Conservation (phyloP, 2,797 vertebrate species). For the Syngnathus acus region DNA sequence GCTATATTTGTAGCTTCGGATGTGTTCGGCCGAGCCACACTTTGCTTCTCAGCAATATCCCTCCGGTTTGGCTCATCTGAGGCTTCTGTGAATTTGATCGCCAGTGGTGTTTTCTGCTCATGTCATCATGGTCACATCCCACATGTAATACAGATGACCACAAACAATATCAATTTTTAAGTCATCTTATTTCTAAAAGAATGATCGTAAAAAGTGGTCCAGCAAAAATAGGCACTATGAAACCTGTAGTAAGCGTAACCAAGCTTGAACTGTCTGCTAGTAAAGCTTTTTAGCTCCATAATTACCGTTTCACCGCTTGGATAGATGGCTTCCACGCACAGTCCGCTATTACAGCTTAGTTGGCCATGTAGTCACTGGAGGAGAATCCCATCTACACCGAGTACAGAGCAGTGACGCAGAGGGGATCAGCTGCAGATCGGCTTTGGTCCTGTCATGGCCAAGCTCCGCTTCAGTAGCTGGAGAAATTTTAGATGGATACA, state of each 20-base stretch:
- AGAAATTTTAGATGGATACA: conserved; percentile 4
- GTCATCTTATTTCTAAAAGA: not conserved
- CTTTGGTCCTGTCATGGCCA: not conserved
- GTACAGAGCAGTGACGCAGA: conserved; percentile 2
- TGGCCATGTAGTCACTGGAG: not conserved
- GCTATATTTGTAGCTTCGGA: too few species aligned
- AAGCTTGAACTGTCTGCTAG: not conserved
- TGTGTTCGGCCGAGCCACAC: too few species aligned
- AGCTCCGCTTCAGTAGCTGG: conserved; percentile 2
- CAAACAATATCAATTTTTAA: not conserved
- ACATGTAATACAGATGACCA: not conserved
- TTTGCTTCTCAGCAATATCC: too few species aligned
- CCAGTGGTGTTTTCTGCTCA: too few species aligned
- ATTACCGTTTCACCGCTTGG: not conserved
- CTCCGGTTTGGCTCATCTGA: too few species aligned
- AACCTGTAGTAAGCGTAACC: not conserved
- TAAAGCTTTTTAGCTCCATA: not conserved
- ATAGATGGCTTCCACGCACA: not conserved
- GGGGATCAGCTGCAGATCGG: conserved; percentile 7
- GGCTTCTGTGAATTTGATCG: too few species aligned
- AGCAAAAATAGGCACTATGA: not conserved
- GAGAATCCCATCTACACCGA: conserved; percentile 3
- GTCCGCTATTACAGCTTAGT: conserved; percentile 3
- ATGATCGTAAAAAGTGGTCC: not conserved
- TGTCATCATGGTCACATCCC: too few species aligned